Evolutionary conservation across 2,888 invertebrate species (phyloP).

Genomic region (Calameuta idolon): DNA sequence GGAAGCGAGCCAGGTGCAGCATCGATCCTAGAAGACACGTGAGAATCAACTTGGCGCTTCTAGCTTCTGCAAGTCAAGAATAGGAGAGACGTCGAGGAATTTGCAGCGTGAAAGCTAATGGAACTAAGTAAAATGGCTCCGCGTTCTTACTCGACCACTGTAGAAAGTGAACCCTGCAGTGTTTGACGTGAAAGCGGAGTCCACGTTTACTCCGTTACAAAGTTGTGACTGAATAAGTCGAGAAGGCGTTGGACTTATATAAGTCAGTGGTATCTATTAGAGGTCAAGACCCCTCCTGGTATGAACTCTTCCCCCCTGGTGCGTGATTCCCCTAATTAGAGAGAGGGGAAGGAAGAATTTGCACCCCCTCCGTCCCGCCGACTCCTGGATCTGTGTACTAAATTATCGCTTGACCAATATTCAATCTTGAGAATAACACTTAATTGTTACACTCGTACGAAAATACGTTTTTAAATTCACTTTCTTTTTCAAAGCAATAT

Average conservation of each 20-base stretch:
- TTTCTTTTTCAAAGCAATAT: neutral
- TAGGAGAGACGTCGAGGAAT: neutral
- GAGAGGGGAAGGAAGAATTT: neutral
- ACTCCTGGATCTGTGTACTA: neutral
- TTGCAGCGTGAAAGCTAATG: neutral
- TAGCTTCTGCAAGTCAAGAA: neutral
- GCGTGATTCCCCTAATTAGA: constrained; percentile 13
- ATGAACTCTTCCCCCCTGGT: neutral
- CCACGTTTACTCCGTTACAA: constrained; percentile 25
- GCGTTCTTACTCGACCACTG: neutral
- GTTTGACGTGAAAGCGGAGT: neutral
- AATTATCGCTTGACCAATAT: neutral
- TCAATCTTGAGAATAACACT: neutral
- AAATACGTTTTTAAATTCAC: neutral
- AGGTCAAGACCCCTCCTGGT: constrained; percentile 36
- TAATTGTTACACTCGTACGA: neutral
- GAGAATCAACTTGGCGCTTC: neutral
- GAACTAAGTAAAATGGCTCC: neutral
- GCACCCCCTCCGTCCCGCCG: neutral
- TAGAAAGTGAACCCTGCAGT: neutral
- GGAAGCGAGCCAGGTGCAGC: constrained; percentile 30
- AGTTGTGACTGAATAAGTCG: constrained; percentile 41
- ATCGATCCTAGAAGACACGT: constrained; percentile 23
- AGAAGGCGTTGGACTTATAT: constrained; percentile 38
- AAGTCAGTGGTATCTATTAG: constrained; percentile 36